These are phyloP conservation scores for Oxyura jamaicensis DNA, from an alignment of 2,113 vertebrate genomes.

Conservation along the genomic window DNA sequence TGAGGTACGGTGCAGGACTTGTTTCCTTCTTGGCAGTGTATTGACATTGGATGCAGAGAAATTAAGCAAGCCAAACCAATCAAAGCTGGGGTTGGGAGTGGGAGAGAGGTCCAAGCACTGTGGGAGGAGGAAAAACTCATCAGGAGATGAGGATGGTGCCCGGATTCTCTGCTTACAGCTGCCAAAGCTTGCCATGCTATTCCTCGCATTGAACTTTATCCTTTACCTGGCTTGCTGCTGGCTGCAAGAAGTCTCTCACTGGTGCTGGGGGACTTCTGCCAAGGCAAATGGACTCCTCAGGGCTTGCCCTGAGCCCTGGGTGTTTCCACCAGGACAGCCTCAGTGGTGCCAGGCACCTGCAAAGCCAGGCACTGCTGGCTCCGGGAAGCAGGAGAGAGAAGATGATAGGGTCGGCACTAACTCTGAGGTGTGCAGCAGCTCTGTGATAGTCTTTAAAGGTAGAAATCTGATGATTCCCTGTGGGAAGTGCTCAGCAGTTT, in stretches of 20 bases:
- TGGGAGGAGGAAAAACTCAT: neutral
- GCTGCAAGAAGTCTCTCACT: neutral
- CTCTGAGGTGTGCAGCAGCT: neutral
- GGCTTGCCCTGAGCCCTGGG: neutral
- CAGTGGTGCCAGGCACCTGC: neutral
- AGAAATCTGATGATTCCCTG: neutral
- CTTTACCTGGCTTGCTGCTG: neutral
- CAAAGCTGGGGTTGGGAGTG: neutral
- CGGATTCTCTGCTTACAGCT: neutral
- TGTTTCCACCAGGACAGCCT: neutral
- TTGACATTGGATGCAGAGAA: neutral
- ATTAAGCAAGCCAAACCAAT: neutral
- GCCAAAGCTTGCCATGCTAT: too few relatives aligned
- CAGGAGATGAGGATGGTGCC: fast-evolving
- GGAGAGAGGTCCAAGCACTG: neutral
- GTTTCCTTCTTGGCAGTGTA: neutral
- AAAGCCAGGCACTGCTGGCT: neutral
- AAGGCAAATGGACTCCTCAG: neutral
- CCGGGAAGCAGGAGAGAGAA: neutral
- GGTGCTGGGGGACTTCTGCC: neutral
- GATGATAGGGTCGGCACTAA: neutral
- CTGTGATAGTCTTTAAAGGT: neutral
- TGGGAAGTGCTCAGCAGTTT: neutral
- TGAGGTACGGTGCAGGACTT: neutral
- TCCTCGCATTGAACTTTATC: fast-evolving